Conservation (phyloP, 2,797 vertebrate genomes). For the Anguilla marmorata region DNA sequence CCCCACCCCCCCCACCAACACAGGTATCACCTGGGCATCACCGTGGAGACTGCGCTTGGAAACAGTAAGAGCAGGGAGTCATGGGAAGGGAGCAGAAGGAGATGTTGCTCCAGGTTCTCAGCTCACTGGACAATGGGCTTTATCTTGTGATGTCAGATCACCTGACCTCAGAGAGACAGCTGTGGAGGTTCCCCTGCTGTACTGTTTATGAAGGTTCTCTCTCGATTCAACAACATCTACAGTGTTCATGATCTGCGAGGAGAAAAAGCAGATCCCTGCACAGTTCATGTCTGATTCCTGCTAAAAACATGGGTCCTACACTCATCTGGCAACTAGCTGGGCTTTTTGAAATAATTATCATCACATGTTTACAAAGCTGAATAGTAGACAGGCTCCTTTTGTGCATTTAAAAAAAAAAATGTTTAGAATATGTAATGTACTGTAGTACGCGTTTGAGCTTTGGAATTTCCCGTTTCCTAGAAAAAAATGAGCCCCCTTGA, state of each 20-base stretch:
- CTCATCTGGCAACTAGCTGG: background rate
- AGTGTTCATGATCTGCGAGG: background rate
- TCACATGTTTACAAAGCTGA: background rate
- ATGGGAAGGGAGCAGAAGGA: background rate
- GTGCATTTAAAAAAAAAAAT: too few relatives aligned
- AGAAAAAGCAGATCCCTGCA: background rate
- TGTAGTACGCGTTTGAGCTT: background rate
- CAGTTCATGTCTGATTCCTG: background rate
- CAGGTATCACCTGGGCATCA: background rate
- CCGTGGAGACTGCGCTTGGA: background rate
- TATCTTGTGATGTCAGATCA: background rate
- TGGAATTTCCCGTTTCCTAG: constrained; percentile 1
- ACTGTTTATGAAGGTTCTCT: too few relatives aligned
- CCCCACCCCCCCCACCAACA: background rate
- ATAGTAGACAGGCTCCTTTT: background rate
- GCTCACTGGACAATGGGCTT: background rate
- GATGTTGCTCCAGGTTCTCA: background rate
- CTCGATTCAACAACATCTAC: background rate
- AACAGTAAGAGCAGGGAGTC: background rate
- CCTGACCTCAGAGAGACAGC: background rate
- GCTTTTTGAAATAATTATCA: background rate
- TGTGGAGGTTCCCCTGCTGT: background rate
- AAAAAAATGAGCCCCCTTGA: background rate
- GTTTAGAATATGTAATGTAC: background rate
- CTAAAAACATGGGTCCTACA: background rate